Conservation (phyloP, 2,113 vertebrate genomes). For the Zosterops hypoxanthus region DNA sequence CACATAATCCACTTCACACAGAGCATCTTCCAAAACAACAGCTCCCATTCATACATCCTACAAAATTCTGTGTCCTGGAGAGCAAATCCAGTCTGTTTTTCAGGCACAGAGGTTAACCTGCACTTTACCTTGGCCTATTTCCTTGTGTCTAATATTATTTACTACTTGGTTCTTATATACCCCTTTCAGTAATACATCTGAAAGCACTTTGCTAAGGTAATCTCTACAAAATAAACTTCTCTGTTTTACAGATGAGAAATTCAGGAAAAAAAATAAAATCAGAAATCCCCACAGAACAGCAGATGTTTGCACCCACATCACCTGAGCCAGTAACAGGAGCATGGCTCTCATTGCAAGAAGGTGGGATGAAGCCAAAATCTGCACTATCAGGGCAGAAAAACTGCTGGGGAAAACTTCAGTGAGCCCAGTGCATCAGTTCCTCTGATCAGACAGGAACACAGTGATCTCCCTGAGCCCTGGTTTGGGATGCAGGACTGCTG, state of each 20-base stretch:
- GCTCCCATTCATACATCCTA: not conserved
- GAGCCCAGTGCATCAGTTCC: not conserved
- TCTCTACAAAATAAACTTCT: not conserved
- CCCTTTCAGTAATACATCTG: not conserved
- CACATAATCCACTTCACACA: not conserved
- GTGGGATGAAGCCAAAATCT: not conserved
- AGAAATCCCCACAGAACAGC: fast-evolving
- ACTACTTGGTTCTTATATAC: not conserved
- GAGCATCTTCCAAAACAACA: not conserved
- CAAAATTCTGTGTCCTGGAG: not conserved
- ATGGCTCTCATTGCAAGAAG: not conserved
- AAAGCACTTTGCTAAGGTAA: not conserved
- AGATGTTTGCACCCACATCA: not conserved
- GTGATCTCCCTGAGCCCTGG: too few species aligned
- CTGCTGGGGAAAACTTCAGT: not conserved
- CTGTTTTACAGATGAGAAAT: not conserved
- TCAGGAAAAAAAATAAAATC: not conserved
- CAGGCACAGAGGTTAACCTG: not conserved
- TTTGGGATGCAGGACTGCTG: too few species aligned
- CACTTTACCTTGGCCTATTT: not conserved
- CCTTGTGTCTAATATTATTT: not conserved
- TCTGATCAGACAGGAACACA: not conserved
- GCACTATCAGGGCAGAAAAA: not conserved
- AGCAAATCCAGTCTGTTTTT: not conserved
- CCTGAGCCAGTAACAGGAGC: not conserved